Evolutionary conservation across 2,113 vertebrate genomes (phyloP), one percentile per base, ranked within the genome.

Genomic region (Egretta garzetta): DNA sequence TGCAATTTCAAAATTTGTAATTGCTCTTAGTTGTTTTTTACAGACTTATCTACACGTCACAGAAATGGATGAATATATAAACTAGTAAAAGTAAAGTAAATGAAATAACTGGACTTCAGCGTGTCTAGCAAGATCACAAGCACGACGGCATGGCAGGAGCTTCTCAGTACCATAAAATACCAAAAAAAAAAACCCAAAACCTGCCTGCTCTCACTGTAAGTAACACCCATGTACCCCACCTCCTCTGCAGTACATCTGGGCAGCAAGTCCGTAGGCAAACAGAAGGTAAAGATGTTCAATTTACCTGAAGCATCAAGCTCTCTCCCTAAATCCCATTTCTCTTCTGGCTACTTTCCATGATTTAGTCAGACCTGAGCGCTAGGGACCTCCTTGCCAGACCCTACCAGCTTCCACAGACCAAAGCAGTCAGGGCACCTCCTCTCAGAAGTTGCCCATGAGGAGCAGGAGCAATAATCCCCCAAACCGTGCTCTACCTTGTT

Each of bases 61-160:
- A 53, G 32, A 88, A 95, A 72, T 17, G 6, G 24, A 64, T 22
- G 12, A 80, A 49, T 47, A 63, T 12, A 53, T 28, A n/a, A 73
- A 23, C 27, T 11, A 72, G 3, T 5, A 52, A 72, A 90, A 94
- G 37, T 8, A 11, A 45, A 80, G 15, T 45, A 49, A 84, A 71
- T 18, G 49, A 56, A 81, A 17, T 39, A 43, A 75, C 27, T 55
- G 50, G 20, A 47, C 24, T 71, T 59, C n/a, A 79, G 14, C 26
- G 6, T 5, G 12, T 13, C 72, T 30, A 50, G 2, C n/a, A 71
- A 49, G 67, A 88, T 5, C 32, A 43, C 12, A 72, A 64, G 39
- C 10, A 68, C 1, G 0, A n/a, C 0, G 3, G 19, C 8, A 27
- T 11, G 28, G 66, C 22, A 41, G 85, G 53, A n/a, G n/a, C 14